Conservation (phyloP, 2,888 invertebrate genomes). For the Trichogramma dendrolimi region DNA sequence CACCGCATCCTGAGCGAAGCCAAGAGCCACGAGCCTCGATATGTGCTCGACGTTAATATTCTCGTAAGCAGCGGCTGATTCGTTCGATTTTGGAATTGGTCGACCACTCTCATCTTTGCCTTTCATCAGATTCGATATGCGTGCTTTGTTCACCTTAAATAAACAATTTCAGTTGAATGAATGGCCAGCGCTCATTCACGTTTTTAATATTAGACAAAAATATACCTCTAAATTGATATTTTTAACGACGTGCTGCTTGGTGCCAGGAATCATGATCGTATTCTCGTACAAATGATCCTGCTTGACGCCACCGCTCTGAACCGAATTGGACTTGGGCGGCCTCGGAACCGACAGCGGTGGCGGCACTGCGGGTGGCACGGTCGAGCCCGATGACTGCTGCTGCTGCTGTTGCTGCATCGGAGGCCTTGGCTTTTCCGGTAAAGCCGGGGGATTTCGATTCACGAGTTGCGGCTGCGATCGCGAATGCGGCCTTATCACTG, state of each 20-base stretch:
- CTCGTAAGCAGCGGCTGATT: conserved; percentile 63
- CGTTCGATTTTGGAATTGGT: conserved; percentile 41
- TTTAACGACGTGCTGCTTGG: conserved; percentile 48
- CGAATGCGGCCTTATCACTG: conserved; percentile 36
- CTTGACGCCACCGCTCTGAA: conserved; percentile 34
- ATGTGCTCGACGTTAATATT: conserved; percentile 90
- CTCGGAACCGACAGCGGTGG: conserved; percentile 44
- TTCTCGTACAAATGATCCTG: conserved; percentile 57
- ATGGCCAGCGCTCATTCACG: neutral
- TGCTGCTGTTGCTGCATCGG: conserved; percentile 26
- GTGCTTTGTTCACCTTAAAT: conserved; percentile 40
- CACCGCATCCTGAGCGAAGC: conserved; percentile 86
- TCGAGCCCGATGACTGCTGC: neutral
- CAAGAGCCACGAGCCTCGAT: conserved; percentile 80
- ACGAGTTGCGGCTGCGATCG: conserved; percentile 2
- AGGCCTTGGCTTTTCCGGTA: conserved; percentile 38
- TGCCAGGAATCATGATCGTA: conserved; percentile 53
- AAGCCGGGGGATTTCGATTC: conserved; percentile 37
- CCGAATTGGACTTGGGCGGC: conserved; percentile 43
- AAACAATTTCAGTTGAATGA: neutral
- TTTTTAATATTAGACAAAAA: neutral
- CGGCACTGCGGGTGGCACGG: conserved; percentile 40
- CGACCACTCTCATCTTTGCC: conserved; percentile 43
- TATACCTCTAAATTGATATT: conserved; percentile 47
- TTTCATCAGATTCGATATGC: conserved; percentile 47